Evolutionary conservation across 2,888 invertebrate genomes (phyloP), one percentile per base, ranked within the genome.

Genomic region (Ophion ellenae): DNA sequence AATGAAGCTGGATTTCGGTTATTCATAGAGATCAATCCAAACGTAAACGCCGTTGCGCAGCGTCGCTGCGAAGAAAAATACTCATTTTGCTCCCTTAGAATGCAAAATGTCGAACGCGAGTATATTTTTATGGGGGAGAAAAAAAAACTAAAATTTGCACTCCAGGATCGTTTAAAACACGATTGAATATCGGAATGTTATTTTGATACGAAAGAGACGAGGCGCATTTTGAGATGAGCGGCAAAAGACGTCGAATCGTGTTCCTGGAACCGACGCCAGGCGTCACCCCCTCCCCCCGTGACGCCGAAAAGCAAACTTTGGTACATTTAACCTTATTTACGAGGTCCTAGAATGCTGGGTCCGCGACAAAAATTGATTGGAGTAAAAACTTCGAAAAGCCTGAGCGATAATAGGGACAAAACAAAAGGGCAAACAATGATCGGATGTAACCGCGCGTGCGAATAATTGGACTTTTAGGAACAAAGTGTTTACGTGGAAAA

Each of bases 211-310:
- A 63, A 63, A 17, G 24, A 76, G 40, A 76, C 64, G 53, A 76
- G 1, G 3, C 10, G 10, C 5, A 57, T 70, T 71, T 71, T 71
- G 74, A 74, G 45, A 32, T 36, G 73, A 80, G 83, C 74, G 84
- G 67, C 80, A 75, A 77, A 80, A 80, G 36, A 77, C 64, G 78
- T 77, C 32, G 74, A 86, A 84, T 84, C 86, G 85, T 88, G 83
- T 84, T 86, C 86, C 87, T 84, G 87, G 85, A 87, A 88, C 74
- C 87, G 89, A 89, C 88, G 89, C 89, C 79, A 88, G 88, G 88
- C 88, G 84, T 83, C 85, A 78, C 67, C 71, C 81, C 59, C 59
- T 59, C 67, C 24, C 74, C 66, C 6, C 24, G 5, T 24, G 70
- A 17, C 40, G 20, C 40, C 45, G 53, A 69, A 57, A 82, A 84